Percentiles rank a stretch among this genome's conserved stretches.
These are phyloP conservation scores for Malurus alboscapulatus DNA, from an alignment of 2,113 vertebrate species.

Conservation along the genomic window DNA sequence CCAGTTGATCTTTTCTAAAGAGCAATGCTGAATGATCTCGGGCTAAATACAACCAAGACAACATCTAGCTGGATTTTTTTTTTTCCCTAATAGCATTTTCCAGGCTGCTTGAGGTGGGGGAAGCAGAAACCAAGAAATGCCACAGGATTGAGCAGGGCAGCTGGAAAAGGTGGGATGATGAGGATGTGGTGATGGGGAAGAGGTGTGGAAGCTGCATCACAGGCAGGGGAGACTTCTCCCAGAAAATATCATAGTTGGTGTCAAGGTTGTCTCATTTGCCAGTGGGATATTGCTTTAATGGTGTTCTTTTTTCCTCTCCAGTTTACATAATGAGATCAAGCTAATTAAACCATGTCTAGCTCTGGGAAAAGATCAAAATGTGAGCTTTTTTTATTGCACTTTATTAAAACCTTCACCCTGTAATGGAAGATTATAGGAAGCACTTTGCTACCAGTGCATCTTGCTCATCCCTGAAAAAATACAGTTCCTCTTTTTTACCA, in stretches of 20 bases:
- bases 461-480: not conserved
- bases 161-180: slow-evolving; percentile 2
- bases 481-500: not conserved
- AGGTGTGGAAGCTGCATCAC: slow-evolving; percentile 25
- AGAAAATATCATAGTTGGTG: slow-evolving; percentile 25
- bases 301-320: slow-evolving; percentile 39
- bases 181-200: not conserved
- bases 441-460: slow-evolving; percentile 6
- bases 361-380: slow-evolving; percentile 70
- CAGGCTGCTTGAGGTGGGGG: not conserved
- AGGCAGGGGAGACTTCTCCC: slow-evolving; percentile 19
- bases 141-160: not conserved
- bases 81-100: not conserved
- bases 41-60: slow-evolving; percentile 11
- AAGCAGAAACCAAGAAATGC: not conserved
- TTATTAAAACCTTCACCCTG: slow-evolving; percentile 61
- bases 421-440: slow-evolving; percentile 51
- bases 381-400: slow-evolving; percentile 60
- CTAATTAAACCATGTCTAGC: slow-evolving; percentile 70
- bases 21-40: not conserved
- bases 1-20: slow-evolving; percentile 57
- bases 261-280: slow-evolving; percentile 60
- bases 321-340: slow-evolving; percentile 61
- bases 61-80: not conserved
- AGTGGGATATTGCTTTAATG: slow-evolving; percentile 58